Base-by-base conservation (phyloP, 2,113 vertebrate species). In the Periophthalmodon schlosseri region DNA sequence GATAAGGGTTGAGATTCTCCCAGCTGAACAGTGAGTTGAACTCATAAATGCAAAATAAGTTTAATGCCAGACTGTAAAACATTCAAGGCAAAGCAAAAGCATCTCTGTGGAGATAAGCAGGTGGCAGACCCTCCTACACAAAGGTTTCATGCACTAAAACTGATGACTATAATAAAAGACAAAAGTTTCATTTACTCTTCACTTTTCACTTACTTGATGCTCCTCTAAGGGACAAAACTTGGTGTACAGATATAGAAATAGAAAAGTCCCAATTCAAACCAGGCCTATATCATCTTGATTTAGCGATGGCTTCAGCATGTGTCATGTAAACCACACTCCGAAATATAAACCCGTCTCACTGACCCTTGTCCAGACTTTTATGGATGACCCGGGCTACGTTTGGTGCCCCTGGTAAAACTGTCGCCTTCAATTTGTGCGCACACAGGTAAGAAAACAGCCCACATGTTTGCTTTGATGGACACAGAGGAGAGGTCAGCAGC, bases 341-440 rank as follows among this genome's bases (percentile, higher is more conserved):
- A 47, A 70, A 69, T 47, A 58, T 76, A 75, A 83, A 84, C 78
- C 79, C 2, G 10, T 10, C 23, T 56, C 70, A 54, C 63, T 87
- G 85, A 85, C 82, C 79, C 78, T 72, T 21, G 73, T 56, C 12
- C 13, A 47, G 24, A 52, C n/a, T 79, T 87, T 87, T 78, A 87
- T 79, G 70, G 69, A 69, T 10, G 56, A 20, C 57, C 14, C 61
- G 49, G 58, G 77, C 79, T 67, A 70, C 5, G 0, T 77, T 69
- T 16, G 66, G 61, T 54, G 18, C 66, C 70, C 58, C 39, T 9
- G 65, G 79, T 80, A 69, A 74, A 87, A 74, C 73, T 67, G 82
- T 87, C 86, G 70, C 74, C 74, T 81, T 76, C 69, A 81, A 71
- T 85, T 80, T 87, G 79, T 82, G 50, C 34, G 4, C 0, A 5